Conservation (phyloP, 2,113 vertebrate genomes). For the Microcebus lehilahytsara region DNA sequence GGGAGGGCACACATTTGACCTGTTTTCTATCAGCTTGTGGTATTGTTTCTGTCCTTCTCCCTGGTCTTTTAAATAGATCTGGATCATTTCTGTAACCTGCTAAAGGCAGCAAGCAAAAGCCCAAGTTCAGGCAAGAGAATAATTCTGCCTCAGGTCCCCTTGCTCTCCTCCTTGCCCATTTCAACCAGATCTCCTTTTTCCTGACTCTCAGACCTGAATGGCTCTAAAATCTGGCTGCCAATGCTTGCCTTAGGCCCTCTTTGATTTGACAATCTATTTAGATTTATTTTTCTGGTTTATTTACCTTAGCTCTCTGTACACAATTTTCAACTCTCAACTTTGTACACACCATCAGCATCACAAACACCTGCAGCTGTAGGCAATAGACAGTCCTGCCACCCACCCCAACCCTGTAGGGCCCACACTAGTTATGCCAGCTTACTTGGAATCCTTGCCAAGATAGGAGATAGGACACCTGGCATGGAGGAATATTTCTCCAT, state of each 20-base stretch:
- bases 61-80: not conserved
- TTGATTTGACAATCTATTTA: constrained; percentile 1
- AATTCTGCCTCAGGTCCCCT: not conserved
- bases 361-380: constrained; percentile 32
- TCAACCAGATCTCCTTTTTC: not conserved
- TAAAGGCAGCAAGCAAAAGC: not conserved
- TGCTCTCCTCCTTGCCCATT: not conserved
- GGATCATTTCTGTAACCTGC: not conserved
- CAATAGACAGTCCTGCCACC: not conserved
- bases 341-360: not conserved
- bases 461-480: not conserved
- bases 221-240: not conserved
- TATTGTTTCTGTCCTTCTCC: not conserved
- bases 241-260: not conserved
- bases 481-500: not conserved
- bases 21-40: not conserved
- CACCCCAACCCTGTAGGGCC: not conserved
- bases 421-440: constrained; percentile 10
- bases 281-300: constrained; percentile 29
- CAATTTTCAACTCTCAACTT: constrained; percentile 17
- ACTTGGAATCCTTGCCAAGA: constrained; percentile 31
- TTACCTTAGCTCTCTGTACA: constrained; percentile 9
- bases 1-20: not conserved
- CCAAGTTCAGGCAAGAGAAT: not conserved
- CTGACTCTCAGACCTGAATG: not conserved